Evolutionary conservation across 2,113 vertebrate genomes (phyloP).

Genomic region (Carlito syrichta): DNA sequence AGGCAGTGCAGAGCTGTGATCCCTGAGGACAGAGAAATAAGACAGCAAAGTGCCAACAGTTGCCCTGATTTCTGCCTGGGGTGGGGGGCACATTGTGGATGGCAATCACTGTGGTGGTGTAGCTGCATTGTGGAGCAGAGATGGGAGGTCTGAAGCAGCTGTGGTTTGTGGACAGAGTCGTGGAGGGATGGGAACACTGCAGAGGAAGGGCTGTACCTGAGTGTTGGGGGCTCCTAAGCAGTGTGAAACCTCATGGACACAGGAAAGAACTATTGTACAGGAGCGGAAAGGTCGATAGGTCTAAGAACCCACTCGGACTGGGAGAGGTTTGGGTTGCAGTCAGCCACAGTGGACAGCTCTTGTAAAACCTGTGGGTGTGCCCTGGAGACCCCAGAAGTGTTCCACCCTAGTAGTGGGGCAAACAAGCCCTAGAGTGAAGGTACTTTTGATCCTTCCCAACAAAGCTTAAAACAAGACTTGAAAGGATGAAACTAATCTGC

Average conservation of each 20-base stretch:
- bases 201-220: background rate
- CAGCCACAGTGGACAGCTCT: background rate
- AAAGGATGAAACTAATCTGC: background rate
- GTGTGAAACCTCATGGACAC: accelerated
- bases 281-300: background rate
- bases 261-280: accelerated
- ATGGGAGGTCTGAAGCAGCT: background rate
- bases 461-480: background rate
- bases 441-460: background rate
- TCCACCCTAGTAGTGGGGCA: too few species aligned
- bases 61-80: background rate
- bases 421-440: background rate
- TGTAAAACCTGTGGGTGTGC: background rate
- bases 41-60: background rate
- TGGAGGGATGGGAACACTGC: background rate
- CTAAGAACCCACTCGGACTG: background rate
- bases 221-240: accelerated
- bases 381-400: background rate
- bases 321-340: background rate
- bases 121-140: background rate
- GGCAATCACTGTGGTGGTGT: background rate
- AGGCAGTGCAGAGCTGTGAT: background rate
- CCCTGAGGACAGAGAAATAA: background rate
- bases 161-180: too few species aligned
- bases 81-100: background rate